Conservation (phyloP, 1,140 invertebrate species). For the Drosophila miranda region DNA sequence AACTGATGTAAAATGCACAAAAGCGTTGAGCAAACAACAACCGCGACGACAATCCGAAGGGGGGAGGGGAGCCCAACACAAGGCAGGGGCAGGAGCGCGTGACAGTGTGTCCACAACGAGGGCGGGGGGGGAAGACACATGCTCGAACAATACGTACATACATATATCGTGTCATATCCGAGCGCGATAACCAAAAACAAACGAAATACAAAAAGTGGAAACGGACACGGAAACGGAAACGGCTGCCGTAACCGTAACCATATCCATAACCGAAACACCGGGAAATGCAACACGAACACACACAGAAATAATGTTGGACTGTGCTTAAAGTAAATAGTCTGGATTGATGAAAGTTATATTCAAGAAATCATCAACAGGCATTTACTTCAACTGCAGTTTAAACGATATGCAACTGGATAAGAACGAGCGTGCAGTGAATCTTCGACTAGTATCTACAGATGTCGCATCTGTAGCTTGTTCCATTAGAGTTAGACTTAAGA, state of each 20-base stretch:
- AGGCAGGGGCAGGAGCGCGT: constrained; percentile 1
- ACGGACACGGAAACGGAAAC: too few relatives aligned
- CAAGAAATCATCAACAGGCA: constrained; percentile 82
- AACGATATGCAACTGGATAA: constrained; percentile 73
- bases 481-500: constrained; percentile 37
- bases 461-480: constrained; percentile 48
- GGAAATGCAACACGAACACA: background rate
- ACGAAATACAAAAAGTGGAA: background rate
- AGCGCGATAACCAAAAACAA: constrained; percentile 26
- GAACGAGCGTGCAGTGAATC: constrained; percentile 39
- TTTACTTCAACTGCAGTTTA: constrained; percentile 82
- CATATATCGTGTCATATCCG: constrained; percentile 19
- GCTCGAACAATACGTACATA: background rate
- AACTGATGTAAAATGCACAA: constrained; percentile 79
- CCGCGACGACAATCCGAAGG: constrained; percentile 40
- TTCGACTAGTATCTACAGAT: background rate
- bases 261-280: background rate
- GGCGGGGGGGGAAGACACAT: constrained; percentile 3
- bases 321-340: constrained; percentile 82
- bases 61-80: constrained; percentile 5
- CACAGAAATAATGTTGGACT: constrained; percentile 65
- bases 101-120: background rate
- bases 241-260: too few relatives aligned
- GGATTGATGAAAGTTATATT: constrained; percentile 81
- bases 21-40: constrained; percentile 64